Evolutionary conservation across 2,888 invertebrate genomes (phyloP).

Genomic region (Melieria picta): DNA sequence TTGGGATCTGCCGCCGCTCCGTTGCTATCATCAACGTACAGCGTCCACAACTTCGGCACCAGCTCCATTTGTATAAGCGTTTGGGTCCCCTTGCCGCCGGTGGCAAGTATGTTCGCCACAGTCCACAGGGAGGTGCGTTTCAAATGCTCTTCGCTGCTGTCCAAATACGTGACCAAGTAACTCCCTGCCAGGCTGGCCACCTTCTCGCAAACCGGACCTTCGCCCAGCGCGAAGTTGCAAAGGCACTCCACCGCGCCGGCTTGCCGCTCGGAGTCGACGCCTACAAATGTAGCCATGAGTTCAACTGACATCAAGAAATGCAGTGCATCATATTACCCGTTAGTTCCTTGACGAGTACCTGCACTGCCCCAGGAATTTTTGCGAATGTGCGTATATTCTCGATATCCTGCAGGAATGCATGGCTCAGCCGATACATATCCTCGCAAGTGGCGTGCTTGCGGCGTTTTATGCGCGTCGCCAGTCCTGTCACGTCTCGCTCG

Average conservation of each 20-base stretch:
- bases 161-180: slow-evolving; percentile 60
- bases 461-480: slow-evolving; percentile 60
- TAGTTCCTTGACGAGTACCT: slow-evolving; percentile 61
- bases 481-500: slow-evolving; percentile 56
- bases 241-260: slow-evolving; percentile 59
- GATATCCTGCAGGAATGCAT: slow-evolving; percentile 59
- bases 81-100: slow-evolving; percentile 52
- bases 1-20: slow-evolving; percentile 29
- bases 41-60: slow-evolving; percentile 54
- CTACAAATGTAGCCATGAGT: slow-evolving; percentile 41
- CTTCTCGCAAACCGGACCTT: slow-evolving; percentile 58
- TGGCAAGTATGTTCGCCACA: slow-evolving; percentile 57
- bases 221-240: slow-evolving; percentile 63
- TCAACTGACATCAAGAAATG: background rate
- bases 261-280: slow-evolving; percentile 53
- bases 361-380: slow-evolving; percentile 58
- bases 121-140: slow-evolving; percentile 61
- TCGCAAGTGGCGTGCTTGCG: slow-evolving; percentile 59
- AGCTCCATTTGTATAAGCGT: slow-evolving; percentile 58
- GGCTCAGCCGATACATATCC: slow-evolving; percentile 60
- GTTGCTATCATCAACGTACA: slow-evolving; percentile 45
- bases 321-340: slow-evolving; percentile 50
- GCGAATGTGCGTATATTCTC: slow-evolving; percentile 59
- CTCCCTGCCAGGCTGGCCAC: slow-evolving; percentile 57
- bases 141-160: slow-evolving; percentile 51